Conservation (phyloP, 2,888 invertebrate genomes). For the Papilio gigon region DNA sequence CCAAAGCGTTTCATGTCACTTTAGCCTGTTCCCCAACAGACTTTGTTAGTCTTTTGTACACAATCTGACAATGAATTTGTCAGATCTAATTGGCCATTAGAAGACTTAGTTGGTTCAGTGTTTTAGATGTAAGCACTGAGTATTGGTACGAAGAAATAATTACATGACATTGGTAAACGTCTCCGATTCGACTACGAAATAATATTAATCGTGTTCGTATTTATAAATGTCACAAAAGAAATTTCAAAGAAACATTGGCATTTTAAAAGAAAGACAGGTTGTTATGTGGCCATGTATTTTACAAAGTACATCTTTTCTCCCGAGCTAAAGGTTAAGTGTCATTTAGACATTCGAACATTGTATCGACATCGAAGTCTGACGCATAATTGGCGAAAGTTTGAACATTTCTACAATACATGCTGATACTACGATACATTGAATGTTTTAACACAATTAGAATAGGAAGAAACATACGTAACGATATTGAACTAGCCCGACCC, state of each 20-base stretch:
- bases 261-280: conserved; percentile 11
- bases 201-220: neutral
- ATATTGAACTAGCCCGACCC: neutral
- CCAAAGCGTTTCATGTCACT: conserved; percentile 35
- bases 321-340: conserved; percentile 31
- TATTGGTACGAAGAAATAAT: neutral
- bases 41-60: conserved; percentile 36
- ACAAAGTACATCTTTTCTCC: conserved; percentile 22
- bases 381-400: conserved; percentile 32
- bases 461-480: neutral
- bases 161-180: neutral
- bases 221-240: conserved; percentile 1
- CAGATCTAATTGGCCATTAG: conserved; percentile 37
- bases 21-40: conserved; percentile 32
- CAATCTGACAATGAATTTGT: conserved; percentile 38
- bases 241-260: conserved; percentile 19
- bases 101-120: conserved; percentile 25
- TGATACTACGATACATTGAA: conserved; percentile 10
- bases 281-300: conserved; percentile 7
- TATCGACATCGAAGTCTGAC: conserved; percentile 20
- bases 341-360: conserved; percentile 31
- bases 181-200: neutral
- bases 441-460: neutral
- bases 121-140: conserved; percentile 10
- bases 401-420: conserved; percentile 14